Evolutionary conservation across 2,888 invertebrate genomes (phyloP).

Genomic region (Caenorhabditis panamensis): DNA sequence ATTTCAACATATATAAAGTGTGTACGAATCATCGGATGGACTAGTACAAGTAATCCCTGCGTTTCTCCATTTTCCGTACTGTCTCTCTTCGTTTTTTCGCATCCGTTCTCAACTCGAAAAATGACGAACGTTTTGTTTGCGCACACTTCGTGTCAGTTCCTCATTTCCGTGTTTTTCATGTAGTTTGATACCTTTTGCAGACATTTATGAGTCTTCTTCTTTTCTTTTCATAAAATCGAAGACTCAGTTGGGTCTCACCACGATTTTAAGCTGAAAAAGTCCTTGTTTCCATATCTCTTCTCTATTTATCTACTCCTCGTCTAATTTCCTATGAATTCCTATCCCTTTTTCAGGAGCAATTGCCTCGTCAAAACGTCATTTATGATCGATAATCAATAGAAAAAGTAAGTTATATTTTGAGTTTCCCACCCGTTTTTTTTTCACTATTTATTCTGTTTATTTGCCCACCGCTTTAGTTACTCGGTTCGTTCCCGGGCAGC

Average conservation of each 20-base stretch:
- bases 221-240: conserved; percentile 13
- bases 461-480: background rate
- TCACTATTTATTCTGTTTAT: background rate
- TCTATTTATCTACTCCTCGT: background rate
- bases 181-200: background rate
- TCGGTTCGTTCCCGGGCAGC: background rate
- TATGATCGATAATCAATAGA: conserved; percentile 46
- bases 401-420: too few relatives aligned
- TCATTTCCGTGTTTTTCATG: conserved; percentile 2
- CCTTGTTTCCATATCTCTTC: conserved; percentile 4
- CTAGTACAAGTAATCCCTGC: conserved; percentile 19
- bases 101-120: background rate
- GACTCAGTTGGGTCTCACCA: too few relatives aligned
- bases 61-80: conserved; percentile 1
- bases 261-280: background rate
- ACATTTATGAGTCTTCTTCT: too few relatives aligned
- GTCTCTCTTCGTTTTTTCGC: background rate
- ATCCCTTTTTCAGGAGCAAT: conserved; percentile 10
- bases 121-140: conserved; percentile 26
- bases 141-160: background rate
- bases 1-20: conserved; percentile 2
- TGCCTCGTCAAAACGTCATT: conserved; percentile 17
- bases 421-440: too few relatives aligned
- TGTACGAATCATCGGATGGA: background rate
- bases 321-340: conserved; percentile 6